Base-by-base conservation (phyloP, 2,797 vertebrate genomes). In the Mergus octosetaceus region DNA sequence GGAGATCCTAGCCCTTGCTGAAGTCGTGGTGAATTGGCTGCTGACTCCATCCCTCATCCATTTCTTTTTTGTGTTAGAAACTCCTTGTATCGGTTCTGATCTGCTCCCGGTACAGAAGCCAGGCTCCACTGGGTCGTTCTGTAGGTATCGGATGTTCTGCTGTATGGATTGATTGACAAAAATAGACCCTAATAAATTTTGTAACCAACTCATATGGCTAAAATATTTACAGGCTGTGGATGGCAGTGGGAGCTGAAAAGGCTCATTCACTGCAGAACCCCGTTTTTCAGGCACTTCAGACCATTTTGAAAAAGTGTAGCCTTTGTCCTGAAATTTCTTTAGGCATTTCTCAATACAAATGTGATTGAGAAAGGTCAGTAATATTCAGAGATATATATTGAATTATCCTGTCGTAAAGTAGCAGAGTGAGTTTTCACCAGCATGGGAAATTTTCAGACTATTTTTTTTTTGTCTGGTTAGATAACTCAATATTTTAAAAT, bases 401-500 rank as follows among this genome's bases (percentile, higher is more conserved):
- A 94, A 90, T 94, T 94, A 82, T 2, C n/a, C 83, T 9, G 0
- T 27, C 9, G 0, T 66, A 11, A 77, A 92, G 89, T 45, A 62
- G 62, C 91, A 80, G 85, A 36, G 83, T 6, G 78, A 34, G 45
- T 78, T 92, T 73, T 78, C 87, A 51, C 38, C 5, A 7, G 20
- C 66, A 28, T 0, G 49, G 78, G 81, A 34, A 39, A 41, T 90
- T 80, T 87, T 89, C 79, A 27, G 89, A 10, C 69, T 53, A 18
- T 45, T 45, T 45, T n/a, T 45, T 45, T 16, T n/a, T 57, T 20
- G 60, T 85, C 90, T 85, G 77, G 45, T 88, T 91, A 76, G 87
- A 85, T 93, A 95, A 90, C 81, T 94, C 74, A 32, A 89, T 96
- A 65, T 65, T 89, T 89, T 21, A 74, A 85, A 95, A 96, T 96